Percentiles rank a stretch among this genome's conserved stretches.
phyloP scores from a whole-genome alignment of 2,113 vertebrate species.

The Caretta caretta region DNA sequence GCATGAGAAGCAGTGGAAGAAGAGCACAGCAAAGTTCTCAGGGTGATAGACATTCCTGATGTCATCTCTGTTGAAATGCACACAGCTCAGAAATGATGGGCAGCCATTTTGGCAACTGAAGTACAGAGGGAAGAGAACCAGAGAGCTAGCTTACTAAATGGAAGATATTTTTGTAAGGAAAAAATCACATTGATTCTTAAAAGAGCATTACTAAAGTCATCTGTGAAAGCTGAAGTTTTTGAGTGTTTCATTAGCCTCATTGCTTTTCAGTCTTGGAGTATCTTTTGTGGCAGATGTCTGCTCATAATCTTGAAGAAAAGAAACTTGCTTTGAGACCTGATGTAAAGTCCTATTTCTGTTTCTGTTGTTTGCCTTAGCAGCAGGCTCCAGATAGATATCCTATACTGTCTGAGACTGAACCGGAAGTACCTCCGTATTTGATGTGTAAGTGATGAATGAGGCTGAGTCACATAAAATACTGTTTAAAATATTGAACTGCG shows the following conservation, averaged over 20 bases:
- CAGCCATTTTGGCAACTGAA: background rate
- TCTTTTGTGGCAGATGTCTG: background rate
- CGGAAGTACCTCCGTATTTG: background rate
- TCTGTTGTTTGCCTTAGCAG: background rate
- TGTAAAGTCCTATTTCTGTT: background rate
- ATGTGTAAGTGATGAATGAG: background rate
- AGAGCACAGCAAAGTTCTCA: background rate
- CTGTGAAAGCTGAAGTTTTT: background rate
- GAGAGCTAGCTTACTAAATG: background rate
- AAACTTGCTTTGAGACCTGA: fast-evolving
- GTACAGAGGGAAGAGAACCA: background rate
- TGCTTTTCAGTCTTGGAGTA: fast-evolving
- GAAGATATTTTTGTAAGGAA: background rate
- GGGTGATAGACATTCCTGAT: background rate
- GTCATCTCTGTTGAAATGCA: fast-evolving
- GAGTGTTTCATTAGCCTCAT: fast-evolving
- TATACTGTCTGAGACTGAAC: background rate
- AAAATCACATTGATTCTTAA: background rate
- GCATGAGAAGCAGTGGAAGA: fast-evolving
- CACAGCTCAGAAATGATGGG: fast-evolving
- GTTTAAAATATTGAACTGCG: background rate
- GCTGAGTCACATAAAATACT: background rate
- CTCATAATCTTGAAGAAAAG: background rate
- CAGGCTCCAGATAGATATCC: background rate
- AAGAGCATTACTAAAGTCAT: fast-evolving